Conservation (phyloP, 2,113 vertebrate species). For the Dromas ardeola region DNA sequence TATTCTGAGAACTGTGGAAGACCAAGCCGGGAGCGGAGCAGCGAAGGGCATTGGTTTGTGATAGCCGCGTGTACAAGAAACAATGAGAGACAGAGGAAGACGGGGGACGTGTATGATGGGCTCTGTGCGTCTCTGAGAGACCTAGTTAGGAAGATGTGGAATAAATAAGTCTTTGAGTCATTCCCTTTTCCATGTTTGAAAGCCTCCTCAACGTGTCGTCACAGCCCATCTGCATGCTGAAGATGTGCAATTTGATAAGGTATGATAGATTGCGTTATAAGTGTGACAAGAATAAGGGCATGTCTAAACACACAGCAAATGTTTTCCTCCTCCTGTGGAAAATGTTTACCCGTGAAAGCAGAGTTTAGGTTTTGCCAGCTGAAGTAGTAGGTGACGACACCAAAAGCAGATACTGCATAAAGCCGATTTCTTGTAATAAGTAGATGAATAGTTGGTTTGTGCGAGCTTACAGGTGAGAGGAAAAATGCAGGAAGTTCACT, state of each 20-base stretch:
- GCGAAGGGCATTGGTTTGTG: not conserved
- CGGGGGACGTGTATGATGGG: not conserved
- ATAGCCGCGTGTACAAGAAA: not conserved
- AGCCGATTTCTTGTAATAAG: not conserved
- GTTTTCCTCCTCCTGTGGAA: slow-evolving; percentile 19
- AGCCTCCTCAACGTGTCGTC: not conserved
- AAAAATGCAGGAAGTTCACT: not conserved
- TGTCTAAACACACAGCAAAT: slow-evolving; percentile 52
- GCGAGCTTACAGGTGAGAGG: not conserved
- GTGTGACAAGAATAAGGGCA: slow-evolving; percentile 48
- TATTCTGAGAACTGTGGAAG: not conserved
- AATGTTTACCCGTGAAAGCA: not conserved
- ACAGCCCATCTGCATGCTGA: not conserved
- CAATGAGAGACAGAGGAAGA: not conserved
- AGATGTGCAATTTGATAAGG: slow-evolving; percentile 60
- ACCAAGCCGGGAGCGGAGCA: not conserved
- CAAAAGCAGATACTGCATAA: not conserved
- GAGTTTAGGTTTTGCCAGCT: slow-evolving; percentile 32
- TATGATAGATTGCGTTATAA: not conserved
- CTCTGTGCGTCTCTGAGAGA: not conserved
- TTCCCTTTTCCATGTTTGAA: not conserved
- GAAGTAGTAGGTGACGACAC: not conserved
- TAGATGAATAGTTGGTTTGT: not conserved
- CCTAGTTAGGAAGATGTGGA: not conserved
- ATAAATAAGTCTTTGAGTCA: slow-evolving; percentile 8